A percentile compares a stretch with the other conserved stretches of the same genome.
Conservation (phyloP, 2,888 invertebrate genomes). For the Drosophila imparisetae region DNA sequence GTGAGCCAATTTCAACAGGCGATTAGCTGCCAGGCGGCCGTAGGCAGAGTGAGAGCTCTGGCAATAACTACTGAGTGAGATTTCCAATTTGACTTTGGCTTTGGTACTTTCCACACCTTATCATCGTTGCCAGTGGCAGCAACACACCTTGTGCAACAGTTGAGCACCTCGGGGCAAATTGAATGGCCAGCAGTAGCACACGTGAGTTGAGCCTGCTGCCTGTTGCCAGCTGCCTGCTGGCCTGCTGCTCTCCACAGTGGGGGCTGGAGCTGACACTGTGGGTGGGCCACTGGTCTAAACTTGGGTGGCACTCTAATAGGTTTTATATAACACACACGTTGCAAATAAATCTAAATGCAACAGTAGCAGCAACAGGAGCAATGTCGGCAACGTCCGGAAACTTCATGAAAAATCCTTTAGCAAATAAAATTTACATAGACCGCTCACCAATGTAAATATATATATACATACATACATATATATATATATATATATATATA, state of each 20-base stretch:
- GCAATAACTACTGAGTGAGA: constrained; percentile 16
- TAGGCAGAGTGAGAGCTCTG: not conserved
- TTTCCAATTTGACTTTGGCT: constrained; percentile 1
- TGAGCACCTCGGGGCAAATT: constrained; percentile 49
- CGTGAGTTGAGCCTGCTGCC: constrained; percentile 36
- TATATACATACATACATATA: rapidly evolving
- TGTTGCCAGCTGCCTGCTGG: constrained; percentile 38
- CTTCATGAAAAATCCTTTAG: constrained; percentile 78
- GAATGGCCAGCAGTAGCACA: constrained; percentile 49
- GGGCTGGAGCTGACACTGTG: constrained; percentile 5
- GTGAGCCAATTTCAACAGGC: constrained; percentile 73
- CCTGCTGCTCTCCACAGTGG: too few species aligned
- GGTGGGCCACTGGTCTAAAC: not conserved
- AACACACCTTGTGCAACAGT: constrained; percentile 65
- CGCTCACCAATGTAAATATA: constrained; percentile 31
- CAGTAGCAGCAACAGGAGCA: constrained; percentile 38
- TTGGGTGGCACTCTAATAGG: constrained; percentile 66
- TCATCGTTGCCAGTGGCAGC: constrained; percentile 5
- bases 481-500: not conserved
- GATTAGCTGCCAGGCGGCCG: constrained; percentile 70
- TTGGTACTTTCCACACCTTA: not conserved
- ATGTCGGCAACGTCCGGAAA: constrained; percentile 42
- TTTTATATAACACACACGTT: constrained; percentile 73
- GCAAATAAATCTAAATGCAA: constrained; percentile 80
- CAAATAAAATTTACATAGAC: constrained; percentile 77